Evolutionary conservation across 37 sponge, comb jelly and placozoan genomes (phyloP).

Genomic region (Haliclona indistincta): DNA sequence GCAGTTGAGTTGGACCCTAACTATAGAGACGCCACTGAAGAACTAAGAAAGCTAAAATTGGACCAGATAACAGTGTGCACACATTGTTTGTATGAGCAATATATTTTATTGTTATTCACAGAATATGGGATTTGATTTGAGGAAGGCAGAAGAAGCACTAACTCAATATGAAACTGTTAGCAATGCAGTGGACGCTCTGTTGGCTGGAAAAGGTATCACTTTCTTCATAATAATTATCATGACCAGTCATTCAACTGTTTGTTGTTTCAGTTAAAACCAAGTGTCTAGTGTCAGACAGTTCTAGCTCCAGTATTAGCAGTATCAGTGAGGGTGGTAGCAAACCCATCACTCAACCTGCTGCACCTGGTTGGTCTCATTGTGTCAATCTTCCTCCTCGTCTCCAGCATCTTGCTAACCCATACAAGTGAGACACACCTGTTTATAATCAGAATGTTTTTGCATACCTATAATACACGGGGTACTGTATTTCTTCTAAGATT

Average conservation of each 20-base stretch:
- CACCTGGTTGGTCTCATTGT: too few relatives aligned
- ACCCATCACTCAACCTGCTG: too few relatives aligned
- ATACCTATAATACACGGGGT: too few relatives aligned
- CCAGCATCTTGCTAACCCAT: too few relatives aligned
- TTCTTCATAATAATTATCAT: neutral
- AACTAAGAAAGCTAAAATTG: slow-evolving; percentile 21
- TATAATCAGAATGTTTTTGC: too few relatives aligned
- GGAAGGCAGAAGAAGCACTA: slow-evolving; percentile 12
- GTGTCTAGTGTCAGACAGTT: too few relatives aligned
- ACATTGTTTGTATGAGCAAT: neutral
- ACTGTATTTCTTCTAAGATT: too few relatives aligned
- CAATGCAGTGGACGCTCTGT: slow-evolving; percentile 37
- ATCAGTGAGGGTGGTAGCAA: too few relatives aligned
- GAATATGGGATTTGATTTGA: slow-evolving; percentile 48
- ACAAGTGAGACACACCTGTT: too few relatives aligned
- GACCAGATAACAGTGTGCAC: slow-evolving; percentile 29
- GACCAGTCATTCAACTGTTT: slow-evolving; percentile 4
- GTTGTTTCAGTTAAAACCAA: too few relatives aligned
- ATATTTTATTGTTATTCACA: neutral
- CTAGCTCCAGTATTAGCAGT: too few relatives aligned
- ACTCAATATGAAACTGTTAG: slow-evolving; percentile 18
- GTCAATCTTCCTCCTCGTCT: too few relatives aligned
- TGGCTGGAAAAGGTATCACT: slow-evolving; percentile 27
- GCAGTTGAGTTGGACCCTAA: slow-evolving; percentile 46
- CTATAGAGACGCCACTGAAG: slow-evolving; percentile 53